Conservation (phyloP, 2,113 vertebrate genomes). For the Embiotoca jacksoni region DNA sequence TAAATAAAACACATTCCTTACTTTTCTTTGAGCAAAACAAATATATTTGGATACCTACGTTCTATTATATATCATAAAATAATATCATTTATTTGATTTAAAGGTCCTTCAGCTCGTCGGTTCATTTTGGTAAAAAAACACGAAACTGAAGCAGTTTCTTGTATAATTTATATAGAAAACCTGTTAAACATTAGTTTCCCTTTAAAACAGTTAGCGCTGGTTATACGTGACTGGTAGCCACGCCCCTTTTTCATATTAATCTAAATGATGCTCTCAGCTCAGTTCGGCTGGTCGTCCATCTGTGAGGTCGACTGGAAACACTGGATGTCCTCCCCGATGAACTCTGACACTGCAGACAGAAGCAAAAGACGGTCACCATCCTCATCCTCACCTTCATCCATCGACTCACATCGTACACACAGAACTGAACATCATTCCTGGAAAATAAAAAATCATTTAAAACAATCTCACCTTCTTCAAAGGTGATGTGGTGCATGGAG, state of each 20-base stretch:
- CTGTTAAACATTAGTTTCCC: conserved; percentile 79
- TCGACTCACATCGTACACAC: too few species aligned
- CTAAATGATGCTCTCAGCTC: conserved; percentile 60
- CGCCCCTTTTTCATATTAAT: conserved; percentile 41
- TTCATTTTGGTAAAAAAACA: conserved; percentile 10
- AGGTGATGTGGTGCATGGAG: conserved; percentile 84
- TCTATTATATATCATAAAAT: too few species aligned
- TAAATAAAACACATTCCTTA: too few species aligned
- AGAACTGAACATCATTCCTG: too few species aligned
- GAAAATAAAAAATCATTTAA: too few species aligned
- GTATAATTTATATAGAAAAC: conserved; percentile 86
- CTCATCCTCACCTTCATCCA: too few species aligned
- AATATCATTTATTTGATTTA: too few species aligned
- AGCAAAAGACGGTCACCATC: conserved; percentile 23
- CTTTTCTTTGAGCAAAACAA: too few species aligned
- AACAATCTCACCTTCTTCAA: conserved; percentile 83
- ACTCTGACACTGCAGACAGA: conserved; percentile 81
- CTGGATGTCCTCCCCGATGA: conserved; percentile 85
- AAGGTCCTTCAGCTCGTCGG: neutral
- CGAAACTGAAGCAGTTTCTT: conserved; percentile 44
- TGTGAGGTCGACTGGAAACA: conserved; percentile 76
- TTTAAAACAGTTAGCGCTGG: conserved; percentile 77
- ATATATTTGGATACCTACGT: too few species aligned
- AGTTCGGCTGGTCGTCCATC: conserved; percentile 81
- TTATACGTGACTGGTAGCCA: conserved; percentile 67